These are phyloP conservation scores for Anguilla anguilla DNA, from an alignment of 2,797 vertebrate genomes.

Conservation along the genomic window DNA sequence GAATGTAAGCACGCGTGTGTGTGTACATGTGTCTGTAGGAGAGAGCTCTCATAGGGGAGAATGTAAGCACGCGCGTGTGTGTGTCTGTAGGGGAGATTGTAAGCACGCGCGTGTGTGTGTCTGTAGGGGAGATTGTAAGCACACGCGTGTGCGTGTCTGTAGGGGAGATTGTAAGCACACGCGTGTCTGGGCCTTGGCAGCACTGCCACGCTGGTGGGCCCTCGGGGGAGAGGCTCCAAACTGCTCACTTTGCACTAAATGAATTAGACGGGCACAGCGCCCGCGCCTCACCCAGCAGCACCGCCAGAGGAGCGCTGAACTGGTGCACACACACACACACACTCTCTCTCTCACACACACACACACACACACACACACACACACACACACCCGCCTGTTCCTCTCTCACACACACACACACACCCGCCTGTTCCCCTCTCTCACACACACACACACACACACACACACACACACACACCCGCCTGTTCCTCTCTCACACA, in stretches of 20 bases:
- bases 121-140: neutral
- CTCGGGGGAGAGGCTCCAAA: conserved; percentile 38
- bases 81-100: neutral
- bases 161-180: conserved; percentile 1
- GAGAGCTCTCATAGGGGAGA: neutral
- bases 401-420: no score
- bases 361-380: no score
- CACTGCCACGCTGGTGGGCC: neutral
- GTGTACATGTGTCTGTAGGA: neutral
- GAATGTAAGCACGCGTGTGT: neutral
- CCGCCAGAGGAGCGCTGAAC: neutral
- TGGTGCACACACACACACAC: neutral
- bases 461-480: neutral
- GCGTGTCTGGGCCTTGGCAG: neutral
- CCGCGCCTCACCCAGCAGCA: conserved; percentile 9
- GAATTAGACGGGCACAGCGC: conserved; percentile 40
- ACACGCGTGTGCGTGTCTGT: no score
- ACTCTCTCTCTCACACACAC: no score
- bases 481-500: conserved; percentile 15
- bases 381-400: conserved; percentile 5
- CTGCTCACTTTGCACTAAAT: conserved; percentile 42
- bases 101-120: neutral
- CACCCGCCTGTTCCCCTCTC: no score
- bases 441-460: neutral
- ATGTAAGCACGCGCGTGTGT: neutral